These are phyloP conservation scores for Bhutanitis thaidina DNA, from an alignment of 2,888 invertebrate species.

Conservation along the genomic window DNA sequence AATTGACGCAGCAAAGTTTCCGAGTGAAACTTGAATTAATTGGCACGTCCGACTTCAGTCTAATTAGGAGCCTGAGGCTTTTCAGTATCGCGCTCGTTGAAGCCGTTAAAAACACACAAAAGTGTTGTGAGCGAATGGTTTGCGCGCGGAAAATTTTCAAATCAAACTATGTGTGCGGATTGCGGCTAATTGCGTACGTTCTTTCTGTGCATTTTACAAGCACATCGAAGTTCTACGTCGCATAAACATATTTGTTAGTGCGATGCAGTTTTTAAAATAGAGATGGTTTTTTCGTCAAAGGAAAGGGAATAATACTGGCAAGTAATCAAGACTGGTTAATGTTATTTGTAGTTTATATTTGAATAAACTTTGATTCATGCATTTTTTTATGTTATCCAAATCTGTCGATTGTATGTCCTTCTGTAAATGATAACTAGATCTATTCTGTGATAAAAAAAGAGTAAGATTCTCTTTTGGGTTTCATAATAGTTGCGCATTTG, in stretches of 20 bases:
- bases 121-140: constrained; percentile 64
- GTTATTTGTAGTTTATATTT: too few relatives aligned
- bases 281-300: background rate
- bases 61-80: constrained; percentile 79
- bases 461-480: too few relatives aligned
- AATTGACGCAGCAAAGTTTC: constrained; percentile 80
- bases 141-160: constrained; percentile 39
- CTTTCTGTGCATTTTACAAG: constrained; percentile 9
- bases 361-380: too few relatives aligned
- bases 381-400: too few relatives aligned
- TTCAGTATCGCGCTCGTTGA: constrained; percentile 74
- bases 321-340: too few relatives aligned
- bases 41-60: constrained; percentile 79
- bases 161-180: constrained; percentile 33
- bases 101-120: constrained; percentile 76
- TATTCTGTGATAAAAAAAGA: too few relatives aligned
- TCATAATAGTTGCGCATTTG: too few relatives aligned
- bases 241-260: constrained; percentile 3
- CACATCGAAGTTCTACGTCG: constrained; percentile 9
- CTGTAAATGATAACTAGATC: too few relatives aligned
- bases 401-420: too few relatives aligned
- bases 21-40: constrained; percentile 80
- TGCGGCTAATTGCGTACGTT: constrained; percentile 40
- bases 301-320: too few relatives aligned
- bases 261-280: background rate